Base-by-base conservation (phyloP, 2,888 invertebrate species). In the Drosophila helvetica region DNA sequence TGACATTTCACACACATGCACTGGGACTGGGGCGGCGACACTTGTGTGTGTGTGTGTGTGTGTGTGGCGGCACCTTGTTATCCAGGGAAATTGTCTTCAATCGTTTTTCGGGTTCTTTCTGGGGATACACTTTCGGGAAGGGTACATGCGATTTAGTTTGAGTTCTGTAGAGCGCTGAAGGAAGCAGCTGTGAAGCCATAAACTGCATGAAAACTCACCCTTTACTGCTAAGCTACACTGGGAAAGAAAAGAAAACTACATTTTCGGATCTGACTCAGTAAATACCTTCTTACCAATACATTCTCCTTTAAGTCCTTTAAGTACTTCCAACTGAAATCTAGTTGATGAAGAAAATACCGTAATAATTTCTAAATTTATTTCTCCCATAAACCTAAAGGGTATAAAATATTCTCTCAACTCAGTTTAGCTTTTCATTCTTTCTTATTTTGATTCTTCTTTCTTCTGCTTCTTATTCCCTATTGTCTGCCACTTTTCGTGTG, bases 1-100 rank as follows among this genome's bases (percentile, higher is more conserved):
- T 84, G 84, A 80, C 84, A 84, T 76, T 86, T 76, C 57, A 80
- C 60, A 78, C 71, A 69, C 45, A 68, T 22, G 55, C 46, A 38
- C 38, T 7, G 2, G 27, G 27, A 8, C 7, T 1, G 27, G 27
- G 27, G 27, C 9, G 38, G 18, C 3, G 42, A 17, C 17, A 51
- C 51, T 58, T 47, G 69, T 50, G 57, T 82, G 64, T 77, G 75
- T 22, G 70, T 73, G 62, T 77, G 22, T 22, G 4, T 22, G 22
- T 22, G 70, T 73, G 59, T 77, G 75, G 71, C 78, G 38, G 71
- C 78, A 75, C 78, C 86, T 63, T 53, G 80, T 81, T 86, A 77
- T 83, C 86, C 83, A 75, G 80, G 33, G 17, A 66, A 74, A 76
- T 63, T 80, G 66, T 69, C 57, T 62, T 27, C 48, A 68, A 43